Conservation (phyloP, 92 coral and sea anemone species). For the Diadumene lineata region DNA sequence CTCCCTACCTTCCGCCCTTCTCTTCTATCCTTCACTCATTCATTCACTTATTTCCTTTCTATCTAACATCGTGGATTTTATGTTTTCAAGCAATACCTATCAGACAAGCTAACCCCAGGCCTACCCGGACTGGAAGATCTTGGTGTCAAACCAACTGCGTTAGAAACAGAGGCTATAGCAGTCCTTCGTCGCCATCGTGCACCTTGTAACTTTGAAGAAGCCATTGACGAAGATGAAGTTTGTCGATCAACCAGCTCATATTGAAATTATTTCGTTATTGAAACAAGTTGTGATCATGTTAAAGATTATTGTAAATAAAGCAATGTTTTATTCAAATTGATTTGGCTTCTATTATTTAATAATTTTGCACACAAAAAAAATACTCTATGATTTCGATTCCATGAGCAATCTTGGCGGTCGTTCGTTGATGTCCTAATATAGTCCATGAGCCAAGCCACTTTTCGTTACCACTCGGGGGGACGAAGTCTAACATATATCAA, state of each 20-base stretch:
- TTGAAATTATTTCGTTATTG: not conserved
- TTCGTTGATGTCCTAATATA: too few species aligned
- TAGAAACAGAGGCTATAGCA: slow-evolving; percentile 89
- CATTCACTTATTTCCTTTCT: not conserved
- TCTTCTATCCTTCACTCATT: not conserved
- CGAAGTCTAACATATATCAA: too few species aligned
- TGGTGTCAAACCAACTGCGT: slow-evolving; percentile 76
- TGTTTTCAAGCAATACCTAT: slow-evolving; percentile 70
- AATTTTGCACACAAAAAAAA: too few species aligned
- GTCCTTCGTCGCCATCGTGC: slow-evolving; percentile 93
- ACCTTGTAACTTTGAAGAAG: slow-evolving; percentile 84
- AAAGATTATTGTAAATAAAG: not conserved
- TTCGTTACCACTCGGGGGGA: too few species aligned
- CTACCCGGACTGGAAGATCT: slow-evolving; percentile 92
- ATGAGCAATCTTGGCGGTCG: too few species aligned
- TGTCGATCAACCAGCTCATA: slow-evolving; percentile 89
- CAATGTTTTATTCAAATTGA: not conserved
- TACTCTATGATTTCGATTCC: too few species aligned
- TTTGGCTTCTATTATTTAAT: too few species aligned
- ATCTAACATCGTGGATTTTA: not conserved
- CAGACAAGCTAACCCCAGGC: slow-evolving; percentile 74
- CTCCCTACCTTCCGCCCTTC: not conserved
- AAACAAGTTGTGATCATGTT: not conserved
- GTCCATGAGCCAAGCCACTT: too few species aligned
- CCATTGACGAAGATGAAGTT: slow-evolving; percentile 87